These are phyloP conservation scores for Pachycephala philippinensis DNA, from an alignment of 2,113 vertebrate genomes.

Conservation along the genomic window DNA sequence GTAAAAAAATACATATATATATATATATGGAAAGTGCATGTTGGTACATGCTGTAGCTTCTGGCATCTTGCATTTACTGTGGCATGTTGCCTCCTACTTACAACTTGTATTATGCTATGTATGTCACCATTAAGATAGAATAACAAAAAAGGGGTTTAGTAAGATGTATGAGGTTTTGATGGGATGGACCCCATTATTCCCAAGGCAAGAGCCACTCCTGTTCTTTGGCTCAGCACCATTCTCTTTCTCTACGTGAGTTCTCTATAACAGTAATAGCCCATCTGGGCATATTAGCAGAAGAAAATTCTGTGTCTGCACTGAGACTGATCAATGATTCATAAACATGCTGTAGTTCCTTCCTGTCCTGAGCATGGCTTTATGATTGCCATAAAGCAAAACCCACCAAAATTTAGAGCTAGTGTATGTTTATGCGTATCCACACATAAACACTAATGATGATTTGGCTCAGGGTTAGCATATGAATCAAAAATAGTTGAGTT, in stretches of 20 bases:
- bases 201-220: not conserved
- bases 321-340: not conserved
- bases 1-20: not conserved
- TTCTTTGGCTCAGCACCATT: not conserved
- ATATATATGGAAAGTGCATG: not conserved
- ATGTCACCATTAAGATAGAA: not conserved
- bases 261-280: not conserved
- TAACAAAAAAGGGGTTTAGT: not conserved
- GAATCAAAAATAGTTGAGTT: not conserved
- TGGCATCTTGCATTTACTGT: not conserved
- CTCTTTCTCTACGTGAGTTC: not conserved
- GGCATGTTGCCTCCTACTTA: not conserved
- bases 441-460: not conserved
- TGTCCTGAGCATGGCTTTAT: not conserved
- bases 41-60: not conserved
- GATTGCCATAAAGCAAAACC: not conserved
- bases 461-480: not conserved
- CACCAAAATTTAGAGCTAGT: not conserved
- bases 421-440: not conserved
- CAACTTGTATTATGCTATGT: not conserved
- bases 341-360: not conserved
- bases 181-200: not conserved
- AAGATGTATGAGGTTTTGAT: not conserved
- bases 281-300: not conserved
- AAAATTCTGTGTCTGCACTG: not conserved